Conservation (phyloP, 2,888 invertebrate species). For the Euzophera pinguis region DNA sequence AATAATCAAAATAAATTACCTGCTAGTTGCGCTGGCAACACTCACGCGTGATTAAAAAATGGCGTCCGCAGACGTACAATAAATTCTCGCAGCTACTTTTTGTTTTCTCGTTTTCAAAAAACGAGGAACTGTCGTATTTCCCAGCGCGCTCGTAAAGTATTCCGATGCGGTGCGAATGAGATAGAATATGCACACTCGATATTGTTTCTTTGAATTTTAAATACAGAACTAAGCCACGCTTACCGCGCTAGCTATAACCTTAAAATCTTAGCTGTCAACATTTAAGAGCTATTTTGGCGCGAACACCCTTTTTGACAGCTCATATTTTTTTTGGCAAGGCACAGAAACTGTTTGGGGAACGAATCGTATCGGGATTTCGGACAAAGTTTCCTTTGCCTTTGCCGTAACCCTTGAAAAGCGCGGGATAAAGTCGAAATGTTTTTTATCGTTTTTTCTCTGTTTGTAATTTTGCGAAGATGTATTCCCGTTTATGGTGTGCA, state of each 20-base stretch:
- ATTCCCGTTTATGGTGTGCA: slow-evolving; percentile 35
- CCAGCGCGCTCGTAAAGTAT: slow-evolving; percentile 67
- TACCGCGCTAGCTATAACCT: slow-evolving; percentile 31
- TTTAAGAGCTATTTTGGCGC: slow-evolving; percentile 36
- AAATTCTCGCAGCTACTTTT: slow-evolving; percentile 43
- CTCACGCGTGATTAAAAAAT: slow-evolving; percentile 52
- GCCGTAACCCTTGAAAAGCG: slow-evolving; percentile 19
- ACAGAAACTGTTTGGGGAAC: slow-evolving; percentile 43
- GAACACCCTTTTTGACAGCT: slow-evolving; percentile 20
- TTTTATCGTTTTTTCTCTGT: slow-evolving; percentile 12
- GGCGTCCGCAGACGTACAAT: slow-evolving; percentile 45
- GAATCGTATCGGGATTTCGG: slow-evolving; percentile 43
- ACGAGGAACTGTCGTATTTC: slow-evolving; percentile 64
- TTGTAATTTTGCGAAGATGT: slow-evolving; percentile 22
- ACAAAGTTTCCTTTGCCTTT: slow-evolving; percentile 27
- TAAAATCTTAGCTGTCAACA: slow-evolving; percentile 30
- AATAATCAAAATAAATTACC: slow-evolving; percentile 35
- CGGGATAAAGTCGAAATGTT: slow-evolving; percentile 20
- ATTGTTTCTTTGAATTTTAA: slow-evolving; percentile 77
- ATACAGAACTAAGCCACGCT: slow-evolving; percentile 32
- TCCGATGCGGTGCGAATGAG: slow-evolving; percentile 46
- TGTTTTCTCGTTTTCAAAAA: slow-evolving; percentile 45
- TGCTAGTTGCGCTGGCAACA: slow-evolving; percentile 37
- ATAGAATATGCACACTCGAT: slow-evolving; percentile 69
- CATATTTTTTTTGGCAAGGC: slow-evolving; percentile 30